Evolutionary conservation across 2,888 invertebrate species (phyloP).

Genomic region (Frankliniella fusca): DNA sequence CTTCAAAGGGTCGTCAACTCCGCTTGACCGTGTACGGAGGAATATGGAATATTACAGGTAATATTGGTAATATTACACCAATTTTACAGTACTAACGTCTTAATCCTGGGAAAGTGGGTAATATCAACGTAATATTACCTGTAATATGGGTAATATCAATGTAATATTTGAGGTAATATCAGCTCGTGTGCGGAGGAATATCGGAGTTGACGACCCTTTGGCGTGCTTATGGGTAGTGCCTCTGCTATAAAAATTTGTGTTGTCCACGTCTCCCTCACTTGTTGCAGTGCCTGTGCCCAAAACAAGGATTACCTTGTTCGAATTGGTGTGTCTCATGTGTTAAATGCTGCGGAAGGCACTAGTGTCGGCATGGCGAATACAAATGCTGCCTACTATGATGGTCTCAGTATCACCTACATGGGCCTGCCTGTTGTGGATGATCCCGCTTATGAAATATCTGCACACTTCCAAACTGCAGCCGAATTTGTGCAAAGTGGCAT

Average conservation of each 20-base stretch:
- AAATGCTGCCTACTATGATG: conserved; percentile 67
- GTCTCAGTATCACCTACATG: conserved; percentile 66
- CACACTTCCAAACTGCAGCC: conserved; percentile 73
- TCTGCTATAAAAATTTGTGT: neutral
- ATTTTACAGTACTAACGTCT: too few species aligned
- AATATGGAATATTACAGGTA: too few species aligned
- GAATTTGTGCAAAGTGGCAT: conserved; percentile 77
- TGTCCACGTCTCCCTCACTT: neutral
- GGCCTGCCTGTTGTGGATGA: conserved; percentile 77
- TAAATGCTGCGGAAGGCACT: conserved; percentile 80
- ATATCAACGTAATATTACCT: too few species aligned
- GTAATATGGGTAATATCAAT: too few species aligned
- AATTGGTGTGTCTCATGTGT: conserved; percentile 76
- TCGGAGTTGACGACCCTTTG: conserved; percentile 12
- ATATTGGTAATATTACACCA: too few species aligned
- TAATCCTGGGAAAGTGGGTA: too few species aligned
- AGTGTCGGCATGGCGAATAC: conserved; percentile 78
- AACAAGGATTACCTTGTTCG: conserved; percentile 67
- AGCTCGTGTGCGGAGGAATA: too few species aligned
- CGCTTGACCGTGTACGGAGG: too few species aligned
- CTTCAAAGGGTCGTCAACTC: too few species aligned
- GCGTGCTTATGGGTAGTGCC: neutral
- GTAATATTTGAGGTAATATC: too few species aligned
- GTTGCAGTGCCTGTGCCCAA: conserved; percentile 67
- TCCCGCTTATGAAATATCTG: conserved; percentile 71